Evolutionary conservation across 2,888 invertebrate genomes (phyloP).

Genomic region (Azorinus chamasolen): DNA sequence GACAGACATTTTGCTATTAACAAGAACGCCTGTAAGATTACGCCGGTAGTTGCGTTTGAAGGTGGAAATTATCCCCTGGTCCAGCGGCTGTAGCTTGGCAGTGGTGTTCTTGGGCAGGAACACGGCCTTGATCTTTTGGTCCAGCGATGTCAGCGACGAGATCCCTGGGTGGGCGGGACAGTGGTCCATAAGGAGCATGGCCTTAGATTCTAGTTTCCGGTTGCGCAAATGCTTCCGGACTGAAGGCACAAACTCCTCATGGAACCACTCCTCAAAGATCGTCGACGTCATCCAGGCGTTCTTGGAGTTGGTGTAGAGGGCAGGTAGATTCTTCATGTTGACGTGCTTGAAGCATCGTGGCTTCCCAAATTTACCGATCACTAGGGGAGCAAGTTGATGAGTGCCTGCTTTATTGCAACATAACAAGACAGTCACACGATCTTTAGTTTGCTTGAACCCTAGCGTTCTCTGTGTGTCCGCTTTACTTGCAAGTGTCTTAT

Average conservation of each 20-base stretch:
- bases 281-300: too few species aligned
- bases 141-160: background rate
- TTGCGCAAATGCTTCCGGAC: too few species aligned
- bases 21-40: background rate
- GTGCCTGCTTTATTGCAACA: slow-evolving; percentile 35
- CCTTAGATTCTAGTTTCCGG: too few species aligned
- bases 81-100: background rate
- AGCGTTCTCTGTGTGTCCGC: slow-evolving; percentile 1
- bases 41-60: background rate
- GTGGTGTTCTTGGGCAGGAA: background rate
- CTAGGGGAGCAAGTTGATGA: slow-evolving; percentile 44
- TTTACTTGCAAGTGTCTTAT: too few species aligned
- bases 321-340: slow-evolving; percentile 9
- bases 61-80: background rate
- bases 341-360: slow-evolving; percentile 36
- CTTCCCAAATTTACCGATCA: slow-evolving; percentile 43
- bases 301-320: background rate
- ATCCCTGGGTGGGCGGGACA: background rate
- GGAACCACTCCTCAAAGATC: too few species aligned
- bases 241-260: too few species aligned
- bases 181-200: too few species aligned
- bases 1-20: background rate
- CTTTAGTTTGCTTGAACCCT: too few species aligned
- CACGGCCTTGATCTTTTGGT: background rate
- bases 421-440: slow-evolving; percentile 32